phyloP scores from a whole-genome alignment of 2,113 vertebrate species.

The Fregata magnificens region DNA sequence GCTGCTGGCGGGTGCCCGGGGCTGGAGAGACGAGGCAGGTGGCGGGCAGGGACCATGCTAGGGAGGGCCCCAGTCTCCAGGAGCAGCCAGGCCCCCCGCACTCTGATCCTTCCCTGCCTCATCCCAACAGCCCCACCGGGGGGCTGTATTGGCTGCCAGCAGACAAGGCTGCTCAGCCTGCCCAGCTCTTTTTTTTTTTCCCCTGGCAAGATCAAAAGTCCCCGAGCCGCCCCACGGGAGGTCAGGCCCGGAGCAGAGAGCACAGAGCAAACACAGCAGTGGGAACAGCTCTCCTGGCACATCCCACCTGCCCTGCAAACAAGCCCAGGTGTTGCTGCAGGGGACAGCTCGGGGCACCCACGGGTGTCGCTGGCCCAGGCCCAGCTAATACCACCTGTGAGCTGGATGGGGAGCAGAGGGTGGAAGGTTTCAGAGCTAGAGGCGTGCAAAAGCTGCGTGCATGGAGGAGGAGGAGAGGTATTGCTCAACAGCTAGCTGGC shows the following conservation, averaged over 20 bases:
- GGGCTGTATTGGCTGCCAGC: background rate
- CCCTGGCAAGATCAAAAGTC: background rate
- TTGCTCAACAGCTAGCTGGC: conserved; percentile 32
- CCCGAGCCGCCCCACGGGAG: background rate
- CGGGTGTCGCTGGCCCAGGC: background rate
- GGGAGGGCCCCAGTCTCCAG: background rate
- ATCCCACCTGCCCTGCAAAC: background rate
- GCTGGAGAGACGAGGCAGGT: background rate
- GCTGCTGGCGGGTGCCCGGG: too few species aligned
- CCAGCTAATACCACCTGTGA: background rate
- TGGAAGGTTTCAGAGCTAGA: background rate
- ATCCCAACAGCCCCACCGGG: background rate
- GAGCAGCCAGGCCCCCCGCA: background rate
- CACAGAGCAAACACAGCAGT: background rate
- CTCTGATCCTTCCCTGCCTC: background rate
- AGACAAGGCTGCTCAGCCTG: background rate
- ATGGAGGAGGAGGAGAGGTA: background rate
- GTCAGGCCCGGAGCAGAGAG: background rate
- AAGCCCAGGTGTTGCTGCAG: background rate
- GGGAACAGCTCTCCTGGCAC: background rate
- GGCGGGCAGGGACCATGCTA: background rate
- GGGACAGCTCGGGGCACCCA: background rate
- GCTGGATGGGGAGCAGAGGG: background rate
- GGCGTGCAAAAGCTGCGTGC: background rate
- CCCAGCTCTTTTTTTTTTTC: background rate